Conservation (phyloP, 2,113 vertebrate genomes). For the Erinaceus europaeus region DNA sequence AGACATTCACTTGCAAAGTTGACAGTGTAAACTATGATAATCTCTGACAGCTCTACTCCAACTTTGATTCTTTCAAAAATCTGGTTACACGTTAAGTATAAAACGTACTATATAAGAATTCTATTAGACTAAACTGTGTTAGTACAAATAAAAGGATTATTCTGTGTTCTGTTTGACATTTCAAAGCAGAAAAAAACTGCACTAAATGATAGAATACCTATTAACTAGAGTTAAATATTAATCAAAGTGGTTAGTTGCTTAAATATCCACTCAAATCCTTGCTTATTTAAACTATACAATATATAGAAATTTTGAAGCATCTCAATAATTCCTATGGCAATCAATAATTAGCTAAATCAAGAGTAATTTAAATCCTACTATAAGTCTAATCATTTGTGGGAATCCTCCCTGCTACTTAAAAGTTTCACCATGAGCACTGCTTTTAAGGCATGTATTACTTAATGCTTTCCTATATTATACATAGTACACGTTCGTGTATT, state of each 20-base stretch:
- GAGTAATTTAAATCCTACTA: not conserved
- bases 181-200: not conserved
- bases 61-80: not conserved
- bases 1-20: slow-evolving; percentile 14
- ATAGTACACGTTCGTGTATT: not conserved
- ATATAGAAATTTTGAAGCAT: not conserved
- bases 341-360: slow-evolving; percentile 21
- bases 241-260: not conserved
- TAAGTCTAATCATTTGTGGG: slow-evolving; percentile 19
- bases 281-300: not conserved
- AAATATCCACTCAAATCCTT: not conserved
- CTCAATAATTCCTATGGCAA: not conserved
- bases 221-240: not conserved
- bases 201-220: no score
- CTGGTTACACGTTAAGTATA: not conserved
- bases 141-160: not conserved
- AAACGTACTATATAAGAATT: not conserved
- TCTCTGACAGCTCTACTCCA: not conserved
- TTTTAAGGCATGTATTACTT: not conserved
- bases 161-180: slow-evolving; percentile 19
- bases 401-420: slow-evolving; percentile 5
- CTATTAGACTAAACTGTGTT: not conserved
- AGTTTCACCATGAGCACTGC: not conserved
- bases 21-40: not conserved
- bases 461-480: not conserved